Conservation (phyloP, 64 coral and sea anemone genomes). For the Montipora sp. region DNA sequence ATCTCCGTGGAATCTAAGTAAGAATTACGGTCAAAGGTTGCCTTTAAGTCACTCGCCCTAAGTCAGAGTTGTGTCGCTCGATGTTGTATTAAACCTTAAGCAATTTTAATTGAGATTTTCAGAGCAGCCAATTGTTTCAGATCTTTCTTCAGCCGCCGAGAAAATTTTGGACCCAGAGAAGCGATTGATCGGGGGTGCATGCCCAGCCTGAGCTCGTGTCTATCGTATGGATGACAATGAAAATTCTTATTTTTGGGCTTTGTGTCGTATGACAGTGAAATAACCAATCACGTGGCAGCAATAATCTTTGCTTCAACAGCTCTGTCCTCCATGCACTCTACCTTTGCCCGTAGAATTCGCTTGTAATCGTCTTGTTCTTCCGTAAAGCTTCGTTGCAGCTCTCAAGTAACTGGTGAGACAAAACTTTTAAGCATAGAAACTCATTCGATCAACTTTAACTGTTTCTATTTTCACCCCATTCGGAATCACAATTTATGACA, state of each 20-base stretch:
- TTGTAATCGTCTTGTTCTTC: background rate
- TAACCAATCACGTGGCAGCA: slow-evolving; percentile 28
- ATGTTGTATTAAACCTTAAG: too few relatives aligned
- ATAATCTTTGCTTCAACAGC: background rate
- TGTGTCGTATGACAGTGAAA: slow-evolving; percentile 10
- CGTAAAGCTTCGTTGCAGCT: background rate
- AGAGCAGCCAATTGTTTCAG: too few relatives aligned
- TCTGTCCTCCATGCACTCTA: background rate
- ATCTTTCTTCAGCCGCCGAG: too few relatives aligned
- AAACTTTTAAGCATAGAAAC: background rate
- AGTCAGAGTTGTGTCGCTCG: too few relatives aligned
- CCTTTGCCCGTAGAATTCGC: background rate
- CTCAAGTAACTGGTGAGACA: background rate
- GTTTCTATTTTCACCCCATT: background rate
- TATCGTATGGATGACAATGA: background rate
- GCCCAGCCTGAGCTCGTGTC: background rate
- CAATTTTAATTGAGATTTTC: too few relatives aligned
- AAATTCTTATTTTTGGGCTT: background rate
- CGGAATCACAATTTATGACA: background rate
- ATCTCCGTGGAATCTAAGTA: too few relatives aligned
- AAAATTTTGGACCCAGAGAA: too few relatives aligned
- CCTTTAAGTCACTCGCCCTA: too few relatives aligned
- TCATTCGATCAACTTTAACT: background rate
- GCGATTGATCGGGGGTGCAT: too few relatives aligned
- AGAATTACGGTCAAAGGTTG: too few relatives aligned